phyloP scores from a whole-genome alignment of 2,888 invertebrate species.

The Zaprionus lineosus region DNA sequence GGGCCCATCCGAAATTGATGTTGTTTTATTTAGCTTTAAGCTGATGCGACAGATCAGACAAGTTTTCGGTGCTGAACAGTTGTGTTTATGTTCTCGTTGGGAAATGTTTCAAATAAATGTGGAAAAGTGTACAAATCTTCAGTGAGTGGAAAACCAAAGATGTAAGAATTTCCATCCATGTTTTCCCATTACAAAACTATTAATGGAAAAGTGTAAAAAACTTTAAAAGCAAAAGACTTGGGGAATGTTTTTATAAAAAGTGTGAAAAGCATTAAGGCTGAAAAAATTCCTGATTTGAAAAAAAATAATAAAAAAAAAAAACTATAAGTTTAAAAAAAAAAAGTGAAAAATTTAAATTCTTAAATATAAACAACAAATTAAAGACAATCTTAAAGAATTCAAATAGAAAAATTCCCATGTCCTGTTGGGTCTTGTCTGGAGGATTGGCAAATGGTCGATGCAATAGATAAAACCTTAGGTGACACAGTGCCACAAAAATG shows the following conservation, averaged over 20 bases:
- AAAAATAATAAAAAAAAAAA: background rate
- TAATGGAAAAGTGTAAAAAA: background rate
- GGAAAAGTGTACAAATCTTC: slow-evolving; percentile 5
- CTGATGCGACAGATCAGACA: slow-evolving; percentile 6
- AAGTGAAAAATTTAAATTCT: too few relatives aligned
- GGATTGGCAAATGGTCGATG: slow-evolving; percentile 1
- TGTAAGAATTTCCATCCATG: slow-evolving; percentile 4
- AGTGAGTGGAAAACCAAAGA: background rate
- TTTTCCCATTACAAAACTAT: background rate
- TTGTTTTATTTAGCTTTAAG: slow-evolving; percentile 60
- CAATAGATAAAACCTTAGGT: slow-evolving; percentile 30
- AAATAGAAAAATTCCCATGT: too few relatives aligned
- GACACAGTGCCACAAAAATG: slow-evolving; percentile 40
- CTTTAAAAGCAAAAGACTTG: background rate
- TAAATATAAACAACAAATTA: too few relatives aligned
- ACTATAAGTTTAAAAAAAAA: too few relatives aligned
- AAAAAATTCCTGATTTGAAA: background rate
- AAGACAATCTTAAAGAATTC: too few relatives aligned
- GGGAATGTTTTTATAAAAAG: background rate
- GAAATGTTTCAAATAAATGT: slow-evolving; percentile 38
- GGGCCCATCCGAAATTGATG: slow-evolving; percentile 54
- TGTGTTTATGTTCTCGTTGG: slow-evolving; percentile 20
- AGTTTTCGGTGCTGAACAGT: slow-evolving; percentile 37
- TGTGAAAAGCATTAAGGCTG: background rate
- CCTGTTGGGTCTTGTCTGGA: too few relatives aligned